Conservation (phyloP, 2,888 invertebrate species). For the Blastobasis adustella region DNA sequence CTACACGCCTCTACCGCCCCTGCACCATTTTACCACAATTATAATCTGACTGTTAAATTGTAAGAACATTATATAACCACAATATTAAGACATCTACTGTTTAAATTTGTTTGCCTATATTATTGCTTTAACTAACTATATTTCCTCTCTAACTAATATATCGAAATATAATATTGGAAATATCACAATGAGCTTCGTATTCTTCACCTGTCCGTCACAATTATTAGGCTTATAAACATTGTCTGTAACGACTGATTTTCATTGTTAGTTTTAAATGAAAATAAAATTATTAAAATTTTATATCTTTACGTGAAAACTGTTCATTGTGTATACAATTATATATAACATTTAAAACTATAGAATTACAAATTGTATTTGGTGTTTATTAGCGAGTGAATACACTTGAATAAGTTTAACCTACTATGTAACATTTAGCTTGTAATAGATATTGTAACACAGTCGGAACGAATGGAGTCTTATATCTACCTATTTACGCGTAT, state of each 20-base stretch:
- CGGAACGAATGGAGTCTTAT: neutral
- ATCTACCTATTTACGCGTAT: neutral
- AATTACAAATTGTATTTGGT: slow-evolving; percentile 28
- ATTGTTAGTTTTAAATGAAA: slow-evolving; percentile 45
- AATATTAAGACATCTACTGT: too few relatives aligned
- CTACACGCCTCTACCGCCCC: too few relatives aligned
- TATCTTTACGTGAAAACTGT: slow-evolving; percentile 43
- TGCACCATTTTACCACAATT: too few relatives aligned
- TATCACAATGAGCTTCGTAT: neutral
- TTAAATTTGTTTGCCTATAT: neutral
- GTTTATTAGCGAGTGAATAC: slow-evolving; percentile 40
- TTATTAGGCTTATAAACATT: slow-evolving; percentile 19
- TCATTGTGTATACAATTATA: slow-evolving; percentile 50
- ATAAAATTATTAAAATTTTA: slow-evolving; percentile 41
- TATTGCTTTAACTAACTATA: slow-evolving; percentile 9
- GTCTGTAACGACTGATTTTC: slow-evolving; percentile 69
- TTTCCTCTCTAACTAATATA: neutral
- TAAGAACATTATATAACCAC: too few relatives aligned
- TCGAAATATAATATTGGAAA: neutral
- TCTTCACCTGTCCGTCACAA: slow-evolving; percentile 25
- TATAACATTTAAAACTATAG: slow-evolving; percentile 24
- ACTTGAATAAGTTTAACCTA: slow-evolving; percentile 19
- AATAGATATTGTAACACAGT: slow-evolving; percentile 1
- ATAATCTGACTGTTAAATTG: too few relatives aligned
- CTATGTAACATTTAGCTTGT: slow-evolving; percentile 10